phyloP scores from a whole-genome alignment of 2,113 vertebrate species.

The Thalassoma bifasciatum region DNA sequence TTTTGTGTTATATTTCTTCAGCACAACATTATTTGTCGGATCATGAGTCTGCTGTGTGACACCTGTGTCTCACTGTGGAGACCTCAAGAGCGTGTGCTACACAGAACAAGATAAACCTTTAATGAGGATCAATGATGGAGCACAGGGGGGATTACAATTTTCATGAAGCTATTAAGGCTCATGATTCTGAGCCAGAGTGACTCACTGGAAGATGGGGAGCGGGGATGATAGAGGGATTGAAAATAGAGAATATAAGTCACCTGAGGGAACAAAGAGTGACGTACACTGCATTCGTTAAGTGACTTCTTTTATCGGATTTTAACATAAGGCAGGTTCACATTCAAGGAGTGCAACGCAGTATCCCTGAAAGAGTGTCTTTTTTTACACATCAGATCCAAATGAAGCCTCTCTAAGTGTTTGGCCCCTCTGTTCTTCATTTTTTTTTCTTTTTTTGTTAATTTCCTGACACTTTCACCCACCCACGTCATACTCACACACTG shows the following conservation, averaged over 20 bases:
- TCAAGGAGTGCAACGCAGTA: too few relatives aligned
- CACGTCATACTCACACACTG: too few relatives aligned
- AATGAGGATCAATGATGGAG: slow-evolving; percentile 32
- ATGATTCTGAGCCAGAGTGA: slow-evolving; percentile 10
- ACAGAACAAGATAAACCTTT: slow-evolving; percentile 35
- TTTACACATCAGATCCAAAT: too few relatives aligned
- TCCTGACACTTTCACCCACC: too few relatives aligned
- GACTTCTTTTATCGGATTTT: background rate
- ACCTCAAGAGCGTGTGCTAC: slow-evolving; percentile 7
- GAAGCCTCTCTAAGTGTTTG: too few relatives aligned
- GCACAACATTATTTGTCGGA: too few relatives aligned
- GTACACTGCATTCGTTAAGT: background rate
- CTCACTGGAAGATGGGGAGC: background rate
- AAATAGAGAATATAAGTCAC: background rate
- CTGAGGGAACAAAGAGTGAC: background rate
- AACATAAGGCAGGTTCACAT: background rate
- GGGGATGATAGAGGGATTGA: slow-evolving; percentile 17
- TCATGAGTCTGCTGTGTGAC: too few relatives aligned
- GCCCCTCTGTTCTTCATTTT: too few relatives aligned
- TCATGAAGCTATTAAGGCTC: slow-evolving; percentile 40
- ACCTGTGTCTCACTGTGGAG: background rate
- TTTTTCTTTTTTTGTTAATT: too few relatives aligned
- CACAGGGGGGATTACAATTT: slow-evolving; percentile 48
- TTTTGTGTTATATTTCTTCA: too few relatives aligned
- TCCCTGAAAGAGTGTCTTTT: too few relatives aligned